Evolutionary conservation across 2,888 invertebrate species (phyloP), one percentile per base, ranked within the genome.

Genomic region (Luperina testacea): DNA sequence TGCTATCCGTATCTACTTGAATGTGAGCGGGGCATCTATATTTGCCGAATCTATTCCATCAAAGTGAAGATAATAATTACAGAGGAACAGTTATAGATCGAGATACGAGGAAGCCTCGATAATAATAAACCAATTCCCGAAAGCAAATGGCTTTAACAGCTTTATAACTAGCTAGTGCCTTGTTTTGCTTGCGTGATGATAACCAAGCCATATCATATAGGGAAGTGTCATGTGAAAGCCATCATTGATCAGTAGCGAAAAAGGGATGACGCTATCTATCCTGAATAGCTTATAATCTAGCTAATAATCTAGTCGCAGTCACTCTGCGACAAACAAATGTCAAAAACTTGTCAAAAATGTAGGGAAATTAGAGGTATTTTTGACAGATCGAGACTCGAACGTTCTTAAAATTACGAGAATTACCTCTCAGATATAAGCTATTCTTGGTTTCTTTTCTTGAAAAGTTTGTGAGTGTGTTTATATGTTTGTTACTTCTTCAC

Each of bases 31-130:
- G 92, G 91, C 93, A 92, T 93, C 94, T 95, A 93, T 95, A 95
- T 96, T 96, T 95, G 96, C 96, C 96, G 95, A 96, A 96, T 96
- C 95, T 95, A 92, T 95, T 95, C 95, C 95, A 96, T 96, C 95
- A 93, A 92, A 93, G 92, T 92, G 94, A 92, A 94, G 95, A 95
- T 95, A 95, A 96, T 96, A 96, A 96, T 96, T 96, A 96, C 93
- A 90, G 85, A 80, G 89, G 92, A 95, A 96, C 96, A 92, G 96
- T 95, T 96, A 96, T 87, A 94, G 95, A 95, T 85, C 77, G 91
- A 89, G 96, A 95, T 95, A 95, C 87, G 86, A 32, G 75, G 78
- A 81, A 64, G 75, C 69, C 67, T 74, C 69, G 67, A 57, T 74
- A 80, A 82, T 82, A 77, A 84, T 82, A 73, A 83, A 86, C 77